Conservation (phyloP, 1,140 invertebrate species). For the Rhyzopertha dominica region DNA sequence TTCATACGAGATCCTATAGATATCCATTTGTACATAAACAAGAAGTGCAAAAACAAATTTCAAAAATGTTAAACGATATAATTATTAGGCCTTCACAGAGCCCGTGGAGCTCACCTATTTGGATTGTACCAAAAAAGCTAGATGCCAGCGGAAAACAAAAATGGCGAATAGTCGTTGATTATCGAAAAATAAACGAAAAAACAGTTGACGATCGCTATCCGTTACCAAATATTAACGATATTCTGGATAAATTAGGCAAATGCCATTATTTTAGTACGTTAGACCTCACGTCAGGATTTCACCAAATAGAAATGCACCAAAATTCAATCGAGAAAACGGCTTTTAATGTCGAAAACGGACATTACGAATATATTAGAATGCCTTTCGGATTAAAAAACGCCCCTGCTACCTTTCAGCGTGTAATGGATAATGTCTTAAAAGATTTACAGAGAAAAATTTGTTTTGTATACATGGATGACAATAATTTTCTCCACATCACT, state of each 20-base stretch:
- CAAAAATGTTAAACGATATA: too few relatives aligned
- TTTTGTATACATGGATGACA: conserved; percentile 45
- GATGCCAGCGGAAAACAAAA: too few relatives aligned
- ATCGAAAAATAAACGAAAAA: conserved; percentile 22
- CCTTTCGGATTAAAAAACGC: conserved; percentile 23
- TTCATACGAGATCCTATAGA: too few relatives aligned
- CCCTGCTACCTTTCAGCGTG: background rate
- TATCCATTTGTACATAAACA: too few relatives aligned
- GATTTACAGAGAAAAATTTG: conserved; percentile 13
- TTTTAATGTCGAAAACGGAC: conserved; percentile 20
- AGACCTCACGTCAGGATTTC: conserved; percentile 16
- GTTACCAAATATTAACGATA: conserved; percentile 25
- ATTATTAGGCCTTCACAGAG: too few relatives aligned
- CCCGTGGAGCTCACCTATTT: too few relatives aligned
- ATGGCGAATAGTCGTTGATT: too few relatives aligned
- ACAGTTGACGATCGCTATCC: conserved; percentile 20
- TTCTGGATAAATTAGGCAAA: conserved; percentile 43
- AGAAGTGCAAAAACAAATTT: too few relatives aligned
- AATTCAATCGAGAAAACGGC: conserved; percentile 19
- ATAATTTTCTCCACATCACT: conserved; percentile 38
- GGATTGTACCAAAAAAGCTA: too few relatives aligned
- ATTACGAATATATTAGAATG: conserved; percentile 27
- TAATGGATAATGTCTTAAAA: background rate
- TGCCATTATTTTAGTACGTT: conserved; percentile 36
- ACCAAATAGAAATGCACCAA: conserved; percentile 20